These are phyloP conservation scores for Phenganax subtilis DNA, from an alignment of 92 coral and sea anemone genomes.

Conservation along the genomic window DNA sequence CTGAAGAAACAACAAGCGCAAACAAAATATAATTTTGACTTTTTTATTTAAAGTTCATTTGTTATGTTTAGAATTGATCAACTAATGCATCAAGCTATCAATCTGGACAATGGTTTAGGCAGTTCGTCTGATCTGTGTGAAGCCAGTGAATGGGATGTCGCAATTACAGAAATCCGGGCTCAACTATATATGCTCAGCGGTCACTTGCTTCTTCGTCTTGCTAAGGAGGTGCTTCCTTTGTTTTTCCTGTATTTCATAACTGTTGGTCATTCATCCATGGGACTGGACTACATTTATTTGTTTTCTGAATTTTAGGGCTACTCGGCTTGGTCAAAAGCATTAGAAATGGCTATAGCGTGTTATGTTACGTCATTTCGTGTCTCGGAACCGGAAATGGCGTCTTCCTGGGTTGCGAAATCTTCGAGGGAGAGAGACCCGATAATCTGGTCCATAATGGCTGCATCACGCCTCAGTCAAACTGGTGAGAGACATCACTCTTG, in stretches of 20 bases:
- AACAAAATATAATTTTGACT: too few species aligned
- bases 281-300: neutral
- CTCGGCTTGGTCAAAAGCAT: slow-evolving; percentile 81
- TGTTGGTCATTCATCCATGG: neutral
- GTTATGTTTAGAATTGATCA: slow-evolving; percentile 33
- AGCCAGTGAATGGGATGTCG: slow-evolving; percentile 87
- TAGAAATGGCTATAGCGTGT: slow-evolving; percentile 73
- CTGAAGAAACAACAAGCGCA: too few species aligned
- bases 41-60: neutral
- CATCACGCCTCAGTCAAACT: slow-evolving; percentile 78
- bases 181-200: slow-evolving; percentile 85
- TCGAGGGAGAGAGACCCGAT: slow-evolving; percentile 64
- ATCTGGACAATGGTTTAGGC: slow-evolving; percentile 35
- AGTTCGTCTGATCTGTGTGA: slow-evolving; percentile 32
- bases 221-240: slow-evolving; percentile 68
- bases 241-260: neutral
- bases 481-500: slow-evolving; percentile 47
- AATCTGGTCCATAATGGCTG: slow-evolving; percentile 82
- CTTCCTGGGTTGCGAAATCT: slow-evolving; percentile 76
- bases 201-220: slow-evolving; percentile 61
- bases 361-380: slow-evolving; percentile 58
- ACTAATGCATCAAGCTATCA: slow-evolving; percentile 29
- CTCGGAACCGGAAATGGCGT: slow-evolving; percentile 68
- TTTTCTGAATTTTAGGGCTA: slow-evolving; percentile 51
- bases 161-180: slow-evolving; percentile 73